Evolutionary conservation across 2,113 vertebrate genomes (phyloP).

Genomic region (Propithecus coquereli): DNA sequence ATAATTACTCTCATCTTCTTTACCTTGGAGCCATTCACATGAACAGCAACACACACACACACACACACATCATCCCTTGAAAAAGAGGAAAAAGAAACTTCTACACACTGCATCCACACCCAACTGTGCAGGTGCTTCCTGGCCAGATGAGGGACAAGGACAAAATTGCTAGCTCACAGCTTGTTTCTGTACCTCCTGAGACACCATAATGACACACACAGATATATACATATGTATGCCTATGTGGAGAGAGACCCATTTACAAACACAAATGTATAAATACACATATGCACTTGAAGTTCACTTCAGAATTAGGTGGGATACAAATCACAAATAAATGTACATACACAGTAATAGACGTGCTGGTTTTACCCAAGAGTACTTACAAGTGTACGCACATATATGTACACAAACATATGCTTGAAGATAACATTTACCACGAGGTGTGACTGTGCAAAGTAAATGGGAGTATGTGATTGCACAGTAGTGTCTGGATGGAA

Average conservation of each 20-base stretch:
- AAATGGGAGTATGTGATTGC: not conserved
- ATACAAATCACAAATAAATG: not conserved
- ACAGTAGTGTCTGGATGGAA: not conserved
- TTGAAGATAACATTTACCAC: not conserved
- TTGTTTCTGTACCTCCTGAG: not conserved
- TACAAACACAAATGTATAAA: not conserved
- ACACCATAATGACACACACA: not conserved
- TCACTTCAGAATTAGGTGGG: not conserved
- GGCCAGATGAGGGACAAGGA: not conserved
- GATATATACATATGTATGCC: not conserved
- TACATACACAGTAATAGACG: not conserved
- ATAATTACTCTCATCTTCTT: not conserved
- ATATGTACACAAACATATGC: not conserved
- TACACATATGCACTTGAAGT: not conserved
- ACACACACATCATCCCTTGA: not conserved
- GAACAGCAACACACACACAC: not conserved
- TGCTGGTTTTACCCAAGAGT: not conserved
- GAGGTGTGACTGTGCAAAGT: not conserved
- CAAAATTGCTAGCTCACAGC: not conserved
- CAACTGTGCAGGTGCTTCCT: not conserved
- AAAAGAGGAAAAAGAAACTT: not conserved
- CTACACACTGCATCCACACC: not conserved
- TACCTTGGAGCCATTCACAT: not conserved
- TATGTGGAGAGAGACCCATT: not conserved
- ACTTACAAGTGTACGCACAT: not conserved